Percentiles rank a stretch among this genome's conserved stretches.
phyloP scores from a whole-genome alignment of 1,140 invertebrate genomes.

The Hetaerina americana region DNA sequence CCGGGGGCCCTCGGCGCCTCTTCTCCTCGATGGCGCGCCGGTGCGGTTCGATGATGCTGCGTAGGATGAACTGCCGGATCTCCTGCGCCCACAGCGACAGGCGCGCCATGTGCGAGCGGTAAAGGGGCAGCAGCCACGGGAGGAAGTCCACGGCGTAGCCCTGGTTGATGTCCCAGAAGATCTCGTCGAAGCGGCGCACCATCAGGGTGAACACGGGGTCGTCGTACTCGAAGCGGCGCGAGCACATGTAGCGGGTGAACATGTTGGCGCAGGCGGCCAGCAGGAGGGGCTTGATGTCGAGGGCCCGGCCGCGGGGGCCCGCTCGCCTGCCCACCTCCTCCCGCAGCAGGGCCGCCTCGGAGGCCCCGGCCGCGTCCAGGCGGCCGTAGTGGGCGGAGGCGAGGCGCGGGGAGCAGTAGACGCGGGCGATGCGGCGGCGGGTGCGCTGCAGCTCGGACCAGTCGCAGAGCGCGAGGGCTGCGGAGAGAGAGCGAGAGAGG shows the following conservation, averaged over 20 bases:
- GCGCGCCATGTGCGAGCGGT: conserved; percentile 48
- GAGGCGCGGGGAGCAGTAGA: conserved; percentile 60
- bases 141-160: conserved; percentile 78
- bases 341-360: conserved; percentile 17
- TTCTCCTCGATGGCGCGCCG: conserved; percentile 17
- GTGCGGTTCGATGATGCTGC: conserved; percentile 49
- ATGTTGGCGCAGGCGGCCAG: conserved; percentile 64
- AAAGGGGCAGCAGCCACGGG: conserved; percentile 65
- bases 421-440: conserved; percentile 58
- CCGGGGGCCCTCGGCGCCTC: conserved; percentile 23
- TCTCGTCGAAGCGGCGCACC: conserved; percentile 61
- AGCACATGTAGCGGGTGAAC: conserved; percentile 75
- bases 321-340: conserved; percentile 23
- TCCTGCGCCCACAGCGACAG: conserved; percentile 50
- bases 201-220: conserved; percentile 50
- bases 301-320: conserved; percentile 17
- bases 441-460: conserved; percentile 70
- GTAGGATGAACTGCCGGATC: conserved; percentile 61
- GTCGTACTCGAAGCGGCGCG: conserved; percentile 49
- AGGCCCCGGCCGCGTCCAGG: conserved; percentile 19
- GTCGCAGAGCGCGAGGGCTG: conserved; percentile 74
- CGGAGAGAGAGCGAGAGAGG: not conserved
- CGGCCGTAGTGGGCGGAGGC: conserved; percentile 50
- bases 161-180: conserved; percentile 84
- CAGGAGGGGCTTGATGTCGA: conserved; percentile 45